A percentile compares a stretch with the other conserved stretches of the same genome.
phyloP scores from a whole-genome alignment of 2,888 invertebrate genomes.

The Drosophila mimetica region DNA sequence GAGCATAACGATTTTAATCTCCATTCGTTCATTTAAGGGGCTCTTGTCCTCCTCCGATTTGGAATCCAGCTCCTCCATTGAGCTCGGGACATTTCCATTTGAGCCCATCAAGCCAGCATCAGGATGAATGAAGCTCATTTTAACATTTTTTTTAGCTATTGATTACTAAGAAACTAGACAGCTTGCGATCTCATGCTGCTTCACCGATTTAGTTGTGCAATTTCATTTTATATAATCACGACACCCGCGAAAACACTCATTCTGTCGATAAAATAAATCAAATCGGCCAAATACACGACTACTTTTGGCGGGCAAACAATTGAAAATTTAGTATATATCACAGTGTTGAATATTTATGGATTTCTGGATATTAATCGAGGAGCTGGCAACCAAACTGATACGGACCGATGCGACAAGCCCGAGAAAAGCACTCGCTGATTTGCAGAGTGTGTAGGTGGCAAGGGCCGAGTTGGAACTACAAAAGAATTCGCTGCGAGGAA shows the following conservation, averaged over 20 bases:
- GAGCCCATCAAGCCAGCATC: conserved; percentile 54
- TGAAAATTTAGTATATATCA: conserved; percentile 2
- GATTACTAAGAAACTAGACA: conserved; percentile 8
- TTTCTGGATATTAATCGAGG: conserved; percentile 9
- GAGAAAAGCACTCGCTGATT: conserved; percentile 4
- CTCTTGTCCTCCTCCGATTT: conserved; percentile 10
- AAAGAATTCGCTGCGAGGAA: conserved; percentile 25
- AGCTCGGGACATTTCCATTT: neutral
- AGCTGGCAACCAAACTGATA: neutral
- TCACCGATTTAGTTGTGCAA: conserved; percentile 28
- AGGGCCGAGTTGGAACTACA: conserved; percentile 42
- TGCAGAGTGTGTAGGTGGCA: conserved; percentile 33
- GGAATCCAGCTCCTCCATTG: neutral
- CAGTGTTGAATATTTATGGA: conserved; percentile 22
- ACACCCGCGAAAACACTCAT: conserved; percentile 19
- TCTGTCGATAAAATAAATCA: conserved; percentile 29
- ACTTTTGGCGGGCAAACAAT: conserved; percentile 13
- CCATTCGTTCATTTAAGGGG: conserved; percentile 47
- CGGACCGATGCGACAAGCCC: neutral
- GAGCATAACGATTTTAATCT: conserved; percentile 72
- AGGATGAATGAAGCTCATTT: conserved; percentile 74
- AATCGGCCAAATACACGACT: conserved; percentile 5
- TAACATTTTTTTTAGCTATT: conserved; percentile 10
- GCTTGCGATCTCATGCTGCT: conserved; percentile 10
- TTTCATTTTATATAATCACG: conserved; percentile 45